These are phyloP conservation scores for Amblyteles armatorius DNA, from an alignment of 2,888 invertebrate species.

Conservation along the genomic window DNA sequence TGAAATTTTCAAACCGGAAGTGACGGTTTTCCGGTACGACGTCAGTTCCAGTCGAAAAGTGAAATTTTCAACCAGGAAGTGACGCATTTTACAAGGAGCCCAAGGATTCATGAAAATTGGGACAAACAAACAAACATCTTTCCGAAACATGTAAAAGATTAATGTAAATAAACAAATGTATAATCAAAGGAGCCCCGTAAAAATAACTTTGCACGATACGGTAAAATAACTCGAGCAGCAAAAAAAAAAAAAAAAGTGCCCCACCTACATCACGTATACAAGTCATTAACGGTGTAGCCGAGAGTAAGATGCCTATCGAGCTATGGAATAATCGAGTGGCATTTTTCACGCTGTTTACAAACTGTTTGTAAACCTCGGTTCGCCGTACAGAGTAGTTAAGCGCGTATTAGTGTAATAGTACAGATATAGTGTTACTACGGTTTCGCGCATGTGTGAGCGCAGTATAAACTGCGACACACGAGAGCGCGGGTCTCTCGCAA, in stretches of 20 bases:
- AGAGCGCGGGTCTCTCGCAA: conserved; percentile 46
- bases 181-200: too few species aligned
- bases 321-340: conserved; percentile 76
- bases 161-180: too few species aligned
- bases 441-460: conserved; percentile 30
- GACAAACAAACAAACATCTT: too few species aligned
- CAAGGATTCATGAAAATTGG: too few species aligned
- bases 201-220: too few species aligned
- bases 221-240: not conserved
- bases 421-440: conserved; percentile 15
- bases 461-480: conserved; percentile 19
- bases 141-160: too few species aligned
- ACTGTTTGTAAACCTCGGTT: conserved; percentile 72
- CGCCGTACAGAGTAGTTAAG: conserved; percentile 63
- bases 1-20: too few species aligned
- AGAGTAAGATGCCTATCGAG: conserved; percentile 44
- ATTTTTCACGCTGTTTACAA: conserved; percentile 80
- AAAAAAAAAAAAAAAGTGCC: not conserved
- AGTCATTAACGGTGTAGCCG: conserved; percentile 22
- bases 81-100: too few species aligned
- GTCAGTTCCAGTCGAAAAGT: not conserved
- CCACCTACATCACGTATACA: conserved; percentile 11
- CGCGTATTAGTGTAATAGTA: conserved; percentile 49
- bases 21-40: too few species aligned
- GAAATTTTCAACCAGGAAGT: too few species aligned